These are phyloP conservation scores for Caenorhabditis brenneri DNA, from an alignment of 1,140 invertebrate genomes.

Conservation along the genomic window DNA sequence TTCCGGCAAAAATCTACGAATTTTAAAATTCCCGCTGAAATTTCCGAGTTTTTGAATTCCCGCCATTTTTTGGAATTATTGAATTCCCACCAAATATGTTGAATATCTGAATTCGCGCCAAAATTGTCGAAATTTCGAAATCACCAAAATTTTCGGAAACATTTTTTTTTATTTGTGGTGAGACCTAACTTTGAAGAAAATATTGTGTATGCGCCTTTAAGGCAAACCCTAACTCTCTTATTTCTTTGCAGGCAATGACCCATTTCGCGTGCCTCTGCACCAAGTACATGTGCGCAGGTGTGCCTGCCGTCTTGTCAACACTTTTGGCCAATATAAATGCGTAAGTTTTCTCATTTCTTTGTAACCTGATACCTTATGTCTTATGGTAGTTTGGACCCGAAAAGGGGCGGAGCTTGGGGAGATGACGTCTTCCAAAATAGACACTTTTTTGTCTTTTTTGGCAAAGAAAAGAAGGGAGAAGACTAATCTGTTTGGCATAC, in stretches of 20 bases:
- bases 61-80: constrained; percentile 24
- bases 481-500: not conserved
- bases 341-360: constrained; percentile 11
- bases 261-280: constrained; percentile 96
- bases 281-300: constrained; percentile 96
- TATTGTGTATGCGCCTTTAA: too few species aligned
- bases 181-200: too few species aligned
- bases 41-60: too few species aligned
- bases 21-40: too few species aligned
- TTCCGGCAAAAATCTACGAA: too few species aligned
- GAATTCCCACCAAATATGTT: too few species aligned
- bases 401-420: not conserved
- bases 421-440: not conserved
- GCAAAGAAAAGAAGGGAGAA: not conserved
- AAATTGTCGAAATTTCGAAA: too few species aligned
- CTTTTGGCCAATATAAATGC: constrained; percentile 83
- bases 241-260: constrained; percentile 67
- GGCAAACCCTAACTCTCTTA: constrained; percentile 8
- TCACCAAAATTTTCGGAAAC: too few species aligned
- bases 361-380: not conserved
- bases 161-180: too few species aligned
- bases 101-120: too few species aligned
- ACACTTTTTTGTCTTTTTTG: too few species aligned
- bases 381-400: too few species aligned
- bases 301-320: constrained; percentile 98